phyloP scores from a whole-genome alignment of 1,140 invertebrate genomes.

The Rhyzopertha dominica region DNA sequence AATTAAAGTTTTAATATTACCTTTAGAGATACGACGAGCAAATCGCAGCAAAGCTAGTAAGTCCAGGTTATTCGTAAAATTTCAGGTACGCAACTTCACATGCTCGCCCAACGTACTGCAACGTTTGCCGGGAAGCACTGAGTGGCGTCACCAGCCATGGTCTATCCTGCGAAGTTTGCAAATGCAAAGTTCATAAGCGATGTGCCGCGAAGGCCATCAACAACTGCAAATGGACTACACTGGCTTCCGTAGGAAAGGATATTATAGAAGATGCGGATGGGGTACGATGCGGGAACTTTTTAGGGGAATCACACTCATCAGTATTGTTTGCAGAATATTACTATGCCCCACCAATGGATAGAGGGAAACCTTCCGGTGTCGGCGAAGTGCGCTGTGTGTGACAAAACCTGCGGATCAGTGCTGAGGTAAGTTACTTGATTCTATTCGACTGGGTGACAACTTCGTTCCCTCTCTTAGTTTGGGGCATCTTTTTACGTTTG shows the following conservation, averaged over 20 bases:
- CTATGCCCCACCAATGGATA: slow-evolving; percentile 97
- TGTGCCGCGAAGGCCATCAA: slow-evolving; percentile 87
- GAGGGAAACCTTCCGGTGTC: slow-evolving; percentile 95
- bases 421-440: slow-evolving; percentile 62
- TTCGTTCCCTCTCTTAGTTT: no score
- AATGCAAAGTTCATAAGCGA: slow-evolving; percentile 92
- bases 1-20: no score
- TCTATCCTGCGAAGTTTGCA: slow-evolving; percentile 93
- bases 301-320: no score
- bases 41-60: no score
- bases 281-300: slow-evolving; percentile 59
- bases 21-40: no score
- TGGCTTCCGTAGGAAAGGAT: slow-evolving; percentile 87
- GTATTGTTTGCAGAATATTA: slow-evolving; percentile 67
- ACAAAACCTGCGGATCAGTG: slow-evolving; percentile 94
- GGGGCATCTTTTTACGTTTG: no score
- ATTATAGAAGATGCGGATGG: slow-evolving; percentile 91
- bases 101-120: slow-evolving; percentile 93
- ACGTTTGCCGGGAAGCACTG: slow-evolving; percentile 89
- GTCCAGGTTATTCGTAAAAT: no score
- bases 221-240: slow-evolving; percentile 96
- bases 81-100: slow-evolving; percentile 80
- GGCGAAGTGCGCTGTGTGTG: slow-evolving; percentile 89
- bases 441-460: not conserved
- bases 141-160: slow-evolving; percentile 91